phyloP scores from a whole-genome alignment of 1,140 invertebrate genomes.

The Drosophila pachea region DNA sequence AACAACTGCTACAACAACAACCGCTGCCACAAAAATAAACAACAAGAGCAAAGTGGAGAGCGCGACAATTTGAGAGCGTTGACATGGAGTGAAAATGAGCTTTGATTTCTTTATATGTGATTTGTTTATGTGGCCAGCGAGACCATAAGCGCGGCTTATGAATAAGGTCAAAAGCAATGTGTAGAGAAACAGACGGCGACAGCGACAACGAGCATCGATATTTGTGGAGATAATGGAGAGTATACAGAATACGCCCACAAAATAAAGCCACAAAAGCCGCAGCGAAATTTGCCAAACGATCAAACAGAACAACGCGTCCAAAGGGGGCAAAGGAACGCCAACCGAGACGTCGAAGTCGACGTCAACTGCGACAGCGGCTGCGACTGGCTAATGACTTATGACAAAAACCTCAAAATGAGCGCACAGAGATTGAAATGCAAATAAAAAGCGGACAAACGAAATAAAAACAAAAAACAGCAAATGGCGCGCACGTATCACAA shows the following conservation, averaged over 20 bases:
- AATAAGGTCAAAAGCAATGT: slow-evolving; percentile 67
- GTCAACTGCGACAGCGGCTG: slow-evolving; percentile 12
- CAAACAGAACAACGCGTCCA: slow-evolving; percentile 58
- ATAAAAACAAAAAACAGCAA: slow-evolving; percentile 56
- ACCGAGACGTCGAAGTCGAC: neutral
- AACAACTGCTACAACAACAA: slow-evolving; percentile 21
- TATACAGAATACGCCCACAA: slow-evolving; percentile 64
- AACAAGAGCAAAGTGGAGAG: slow-evolving; percentile 37
- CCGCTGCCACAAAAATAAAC: neutral
- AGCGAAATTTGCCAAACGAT: slow-evolving; percentile 68
- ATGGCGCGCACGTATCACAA: slow-evolving; percentile 53
- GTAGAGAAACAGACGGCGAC: slow-evolving; percentile 23
- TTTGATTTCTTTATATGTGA: slow-evolving; percentile 71
- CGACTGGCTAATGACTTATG: slow-evolving; percentile 42
- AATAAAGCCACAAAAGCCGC: slow-evolving; percentile 46
- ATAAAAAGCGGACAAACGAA: slow-evolving; percentile 36
- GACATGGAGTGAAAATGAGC: slow-evolving; percentile 74
- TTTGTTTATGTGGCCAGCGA: slow-evolving; percentile 63
- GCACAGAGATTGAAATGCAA: slow-evolving; percentile 53
- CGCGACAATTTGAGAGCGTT: slow-evolving; percentile 42
- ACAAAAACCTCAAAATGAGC: slow-evolving; percentile 47
- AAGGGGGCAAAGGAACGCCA: slow-evolving; percentile 45
- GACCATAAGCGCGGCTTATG: slow-evolving; percentile 57
- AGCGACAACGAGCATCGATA: slow-evolving; percentile 63
- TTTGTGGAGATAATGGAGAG: slow-evolving; percentile 57